Conservation (phyloP, 2,888 invertebrate species). For the Dryocosmus kuriphilus region DNA sequence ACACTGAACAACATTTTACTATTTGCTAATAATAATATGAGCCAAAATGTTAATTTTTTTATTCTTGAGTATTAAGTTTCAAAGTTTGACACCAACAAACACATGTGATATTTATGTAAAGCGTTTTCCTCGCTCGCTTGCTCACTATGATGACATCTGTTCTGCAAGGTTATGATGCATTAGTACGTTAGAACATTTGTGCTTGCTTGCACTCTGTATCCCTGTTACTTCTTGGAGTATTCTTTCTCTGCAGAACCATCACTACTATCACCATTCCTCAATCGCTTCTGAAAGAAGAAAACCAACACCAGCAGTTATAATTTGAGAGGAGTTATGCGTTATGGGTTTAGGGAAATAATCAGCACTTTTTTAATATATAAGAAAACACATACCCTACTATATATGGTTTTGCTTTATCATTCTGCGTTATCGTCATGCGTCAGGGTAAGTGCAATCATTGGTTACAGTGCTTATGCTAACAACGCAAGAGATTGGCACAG, state of each 20-base stretch:
- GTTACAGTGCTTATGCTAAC: too few relatives aligned
- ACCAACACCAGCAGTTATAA: slow-evolving; percentile 29
- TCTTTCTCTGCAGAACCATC: not conserved
- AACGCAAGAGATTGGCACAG: too few relatives aligned
- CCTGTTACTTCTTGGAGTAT: slow-evolving; percentile 1
- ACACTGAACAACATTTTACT: too few relatives aligned
- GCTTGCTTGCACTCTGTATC: slow-evolving; percentile 12
- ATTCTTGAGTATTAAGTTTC: slow-evolving; percentile 5
- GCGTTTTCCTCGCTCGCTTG: not conserved
- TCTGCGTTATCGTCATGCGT: too few relatives aligned
- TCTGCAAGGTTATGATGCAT: not conserved
- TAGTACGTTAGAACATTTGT: slow-evolving; percentile 9
- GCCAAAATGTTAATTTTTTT: too few relatives aligned
- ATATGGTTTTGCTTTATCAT: too few relatives aligned
- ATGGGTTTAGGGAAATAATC: not conserved
- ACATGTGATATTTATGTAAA: not conserved
- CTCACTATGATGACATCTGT: not conserved
- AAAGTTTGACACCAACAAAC: not conserved
- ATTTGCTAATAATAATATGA: too few relatives aligned
- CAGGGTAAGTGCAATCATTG: too few relatives aligned
- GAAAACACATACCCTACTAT: too few relatives aligned
- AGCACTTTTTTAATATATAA: too few relatives aligned
- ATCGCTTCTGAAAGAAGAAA: slow-evolving; percentile 37
- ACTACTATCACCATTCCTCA: slow-evolving; percentile 16
- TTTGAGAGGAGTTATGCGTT: slow-evolving; percentile 8